phyloP scores from a whole-genome alignment of 2,113 vertebrate species.

The Chaenocephalus aceratus region DNA sequence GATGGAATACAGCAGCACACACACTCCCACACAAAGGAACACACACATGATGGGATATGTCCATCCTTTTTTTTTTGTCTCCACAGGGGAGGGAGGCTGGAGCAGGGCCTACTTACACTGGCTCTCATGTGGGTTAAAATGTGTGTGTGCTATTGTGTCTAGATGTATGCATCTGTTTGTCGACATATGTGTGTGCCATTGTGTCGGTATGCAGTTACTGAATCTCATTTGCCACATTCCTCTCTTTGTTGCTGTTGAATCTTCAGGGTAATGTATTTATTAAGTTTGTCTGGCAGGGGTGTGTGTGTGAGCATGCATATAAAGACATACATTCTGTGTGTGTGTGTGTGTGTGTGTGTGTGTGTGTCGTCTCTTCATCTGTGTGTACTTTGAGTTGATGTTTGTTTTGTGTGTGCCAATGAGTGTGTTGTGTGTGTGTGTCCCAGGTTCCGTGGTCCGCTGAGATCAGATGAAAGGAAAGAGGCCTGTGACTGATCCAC shows the following conservation, averaged over 20 bases:
- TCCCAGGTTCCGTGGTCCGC: conserved; percentile 82
- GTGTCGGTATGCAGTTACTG: conserved; percentile 67
- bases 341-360: conserved; percentile 49
- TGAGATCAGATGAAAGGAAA: conserved; percentile 86
- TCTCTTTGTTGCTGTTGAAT: conserved; percentile 79
- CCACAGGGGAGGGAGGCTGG: conserved; percentile 54
- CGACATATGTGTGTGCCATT: conserved; percentile 22
- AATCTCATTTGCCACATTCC: conserved; percentile 74
- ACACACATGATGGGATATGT: conserved; percentile 69
- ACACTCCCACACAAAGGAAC: conserved; percentile 53
- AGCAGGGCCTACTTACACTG: conserved; percentile 68
- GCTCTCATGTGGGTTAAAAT: conserved; percentile 64
- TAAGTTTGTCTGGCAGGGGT: conserved; percentile 69
- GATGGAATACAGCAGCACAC: conserved; percentile 55
- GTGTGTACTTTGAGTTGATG: conserved; percentile 60
- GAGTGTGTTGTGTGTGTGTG: conserved; percentile 59
- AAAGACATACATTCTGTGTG: conserved; percentile 41
- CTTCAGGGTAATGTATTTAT: conserved; percentile 78
- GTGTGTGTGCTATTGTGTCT: conserved; percentile 45
- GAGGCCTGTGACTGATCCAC: conserved; percentile 85
- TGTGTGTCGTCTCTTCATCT: conserved; percentile 56
- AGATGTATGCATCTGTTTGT: conserved; percentile 51
- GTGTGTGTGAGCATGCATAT: conserved; percentile 16
- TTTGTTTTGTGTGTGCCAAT: conserved; percentile 61
- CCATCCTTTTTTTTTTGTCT: conserved; percentile 60